Base-by-base conservation (phyloP, 2,797 vertebrate genomes). In the Melanotaenia pygmaea region DNA sequence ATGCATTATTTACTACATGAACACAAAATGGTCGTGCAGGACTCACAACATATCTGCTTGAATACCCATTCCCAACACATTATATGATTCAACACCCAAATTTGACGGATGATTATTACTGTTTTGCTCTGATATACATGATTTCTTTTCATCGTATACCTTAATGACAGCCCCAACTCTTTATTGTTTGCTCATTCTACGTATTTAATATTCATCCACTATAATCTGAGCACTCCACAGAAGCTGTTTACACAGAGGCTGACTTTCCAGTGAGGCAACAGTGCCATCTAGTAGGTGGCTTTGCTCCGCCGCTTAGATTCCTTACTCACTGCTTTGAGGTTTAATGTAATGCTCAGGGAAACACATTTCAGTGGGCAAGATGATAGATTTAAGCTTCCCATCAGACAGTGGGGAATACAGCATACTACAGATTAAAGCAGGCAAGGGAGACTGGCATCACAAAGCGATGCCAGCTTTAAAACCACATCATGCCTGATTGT, bases 281-380 rank as follows among this genome's bases (percentile, higher is more conserved):
- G 92, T 94, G 94, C 94, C 95, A 94, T 93, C 95, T 95, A 95
- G 94, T 88, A 92, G 92, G 88, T 64, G 38, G 67, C 67, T 80
- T 26, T 11, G 10, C 67, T 64, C 72, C 37, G 63, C 56, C 34
- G 10, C 59, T 54, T 67, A 56, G 43, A 64, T 54, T 76, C 70
- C 53, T 70, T 64, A 45, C 82, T 72, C 68, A 43, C 61, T 62
- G 69, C 82, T 88, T 87, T 85, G 85, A 89, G 92, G 77, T 89
- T 91, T 84, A 88, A 88, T 84, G 88, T 90, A 90, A 91, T 90
- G 89, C 91, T 88, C 88, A 87, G 82, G 88, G 86, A 93, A 88
- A 90, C 91, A 91, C 90, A 90, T 92, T 93, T 94, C 91, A 92
- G 85, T 88, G 85, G 89, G 88, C 79, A 91, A 87, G 85, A 91